These are phyloP conservation scores for Barnardius zonarius DNA, from an alignment of 2,113 vertebrate genomes.

Conservation along the genomic window DNA sequence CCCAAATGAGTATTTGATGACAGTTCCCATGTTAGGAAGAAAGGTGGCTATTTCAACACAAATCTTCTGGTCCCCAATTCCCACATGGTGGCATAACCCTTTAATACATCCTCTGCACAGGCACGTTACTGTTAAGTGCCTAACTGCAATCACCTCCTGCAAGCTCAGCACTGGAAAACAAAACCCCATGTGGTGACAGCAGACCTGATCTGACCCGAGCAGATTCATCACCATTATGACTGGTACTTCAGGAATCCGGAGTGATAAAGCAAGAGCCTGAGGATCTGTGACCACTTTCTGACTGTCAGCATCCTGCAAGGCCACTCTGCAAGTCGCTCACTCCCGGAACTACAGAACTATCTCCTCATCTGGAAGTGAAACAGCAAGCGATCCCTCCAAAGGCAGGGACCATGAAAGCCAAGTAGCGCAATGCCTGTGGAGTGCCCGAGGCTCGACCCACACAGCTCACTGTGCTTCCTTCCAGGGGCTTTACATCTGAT, in stretches of 20 bases:
- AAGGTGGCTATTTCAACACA: background rate
- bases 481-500: background rate
- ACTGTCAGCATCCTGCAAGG: background rate
- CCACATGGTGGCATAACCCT: background rate
- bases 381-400: background rate
- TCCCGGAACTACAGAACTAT: background rate
- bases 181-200: background rate
- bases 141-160: background rate
- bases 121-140: fast-evolving
- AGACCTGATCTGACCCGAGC: background rate
- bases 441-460: background rate
- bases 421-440: background rate
- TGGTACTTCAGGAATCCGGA: background rate
- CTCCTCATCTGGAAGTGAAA: background rate
- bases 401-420: background rate
- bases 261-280: background rate
- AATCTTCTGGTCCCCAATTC: fast-evolving
- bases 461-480: background rate
- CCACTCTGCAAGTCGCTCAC: background rate
- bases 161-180: background rate
- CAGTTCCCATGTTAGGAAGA: background rate
- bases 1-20: background rate
- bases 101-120: fast-evolving
- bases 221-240: background rate
- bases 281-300: background rate